Conservation (phyloP, 2,888 invertebrate genomes). For the Sminthurinus aureus region DNA sequence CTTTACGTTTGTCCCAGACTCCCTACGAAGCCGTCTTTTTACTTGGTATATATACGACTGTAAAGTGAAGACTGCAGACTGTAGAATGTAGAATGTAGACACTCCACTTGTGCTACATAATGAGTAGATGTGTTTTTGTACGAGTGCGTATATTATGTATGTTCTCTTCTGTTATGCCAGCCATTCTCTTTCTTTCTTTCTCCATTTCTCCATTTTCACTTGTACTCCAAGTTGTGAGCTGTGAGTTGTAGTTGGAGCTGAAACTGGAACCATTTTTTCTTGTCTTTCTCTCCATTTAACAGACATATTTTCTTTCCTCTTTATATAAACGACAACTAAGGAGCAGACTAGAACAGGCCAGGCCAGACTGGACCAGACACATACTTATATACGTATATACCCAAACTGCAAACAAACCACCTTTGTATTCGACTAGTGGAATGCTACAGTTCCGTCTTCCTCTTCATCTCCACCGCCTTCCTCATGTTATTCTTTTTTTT, state of each 20-base stretch:
- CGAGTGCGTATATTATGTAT: too few species aligned
- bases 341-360: too few species aligned
- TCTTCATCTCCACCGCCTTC: too few species aligned
- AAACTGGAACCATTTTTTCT: not conserved
- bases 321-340: too few species aligned
- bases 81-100: too few species aligned
- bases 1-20: not conserved
- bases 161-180: too few species aligned
- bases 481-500: too few species aligned
- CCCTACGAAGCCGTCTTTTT: not conserved
- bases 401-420: not conserved
- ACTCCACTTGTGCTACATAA: not conserved
- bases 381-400: too few species aligned
- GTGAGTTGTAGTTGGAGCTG: not conserved
- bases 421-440: not conserved
- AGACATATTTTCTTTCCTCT: not conserved
- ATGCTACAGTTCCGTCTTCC: too few species aligned
- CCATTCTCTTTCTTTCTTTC: too few species aligned
- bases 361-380: too few species aligned
- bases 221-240: not conserved
- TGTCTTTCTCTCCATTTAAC: slow-evolving; percentile 8
- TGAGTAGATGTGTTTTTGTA: not conserved
- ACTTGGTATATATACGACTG: not conserved
- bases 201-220: not conserved
- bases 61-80: too few species aligned